Base-by-base conservation (phyloP, 2,797 vertebrate genomes). In the Hippoglossus hippoglossus region DNA sequence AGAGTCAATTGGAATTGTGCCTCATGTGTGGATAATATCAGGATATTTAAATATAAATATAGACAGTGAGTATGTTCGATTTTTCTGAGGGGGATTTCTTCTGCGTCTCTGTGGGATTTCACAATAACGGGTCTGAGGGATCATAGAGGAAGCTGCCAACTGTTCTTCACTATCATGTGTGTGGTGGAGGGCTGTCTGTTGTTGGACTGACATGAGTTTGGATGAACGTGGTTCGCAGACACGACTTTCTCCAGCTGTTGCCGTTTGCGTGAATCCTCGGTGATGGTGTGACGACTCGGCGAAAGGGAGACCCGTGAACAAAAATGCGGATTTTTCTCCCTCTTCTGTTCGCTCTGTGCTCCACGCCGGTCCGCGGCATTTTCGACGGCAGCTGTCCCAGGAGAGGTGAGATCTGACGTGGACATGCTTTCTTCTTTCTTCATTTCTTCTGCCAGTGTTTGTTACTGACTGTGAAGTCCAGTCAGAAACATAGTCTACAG, bases 71-170 rank as follows among this genome's bases (percentile, higher is more conserved):
- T 31, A 31, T 31, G 28, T 31, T 31, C 1, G 0, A 31, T 31
- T 8, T 31, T 0, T 0, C 7, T 31, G 28, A 31, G 28, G 74
- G 81, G 85, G 86, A 86, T 90, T 87, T 89, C 90, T 90, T 89
- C 77, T 87, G 71, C 76, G 59, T 13, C 39, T 41, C 44, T 46
- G 44, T 15, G 13, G 44, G 44, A 46, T 91, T 91, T 87, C 91
- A 86, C 90, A 93, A 93, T 90, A 93, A 91, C 88, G 87, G 72
- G 80, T 89, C 63, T 82, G 50, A 63, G 60, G 44, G 51, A 55
- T 70, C 57, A 3, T 63, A 80, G 67, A 75, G 74, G 59, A 52
- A 54, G 46, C 63, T 41, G 22, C 54, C 21, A n/a, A 15, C 26
- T 36, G 25, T 3, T 46, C 44, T 46, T 46, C 44, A 46, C 16